Conservation (phyloP, 1,140 invertebrate genomes). For the Tribolium madens region DNA sequence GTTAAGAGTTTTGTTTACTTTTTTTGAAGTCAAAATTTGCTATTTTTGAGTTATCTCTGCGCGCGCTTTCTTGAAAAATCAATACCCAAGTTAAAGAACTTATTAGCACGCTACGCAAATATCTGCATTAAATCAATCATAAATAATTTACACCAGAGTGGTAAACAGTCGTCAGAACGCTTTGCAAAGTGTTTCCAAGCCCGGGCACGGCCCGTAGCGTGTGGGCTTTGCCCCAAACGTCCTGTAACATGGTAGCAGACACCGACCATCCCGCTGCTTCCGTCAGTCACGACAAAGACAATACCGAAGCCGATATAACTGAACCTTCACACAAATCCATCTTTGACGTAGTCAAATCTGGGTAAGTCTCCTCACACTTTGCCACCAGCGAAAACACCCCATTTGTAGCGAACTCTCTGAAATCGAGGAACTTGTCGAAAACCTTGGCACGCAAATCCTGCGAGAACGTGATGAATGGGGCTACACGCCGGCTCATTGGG, state of each 20-base stretch:
- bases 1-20: no score
- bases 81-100: conserved; percentile 5
- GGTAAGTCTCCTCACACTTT: conserved; percentile 65
- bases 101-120: conserved; percentile 17
- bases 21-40: no score
- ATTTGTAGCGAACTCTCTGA: conserved; percentile 77
- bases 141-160: conserved; percentile 32
- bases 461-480: conserved; percentile 88
- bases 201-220: conserved; percentile 87
- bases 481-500: conserved; percentile 93
- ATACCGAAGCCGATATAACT: conserved; percentile 66
- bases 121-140: conserved; percentile 39
- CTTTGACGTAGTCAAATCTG: conserved; percentile 75
- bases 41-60: not conserved
- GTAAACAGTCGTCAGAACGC: conserved; percentile 59
- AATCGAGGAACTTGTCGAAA: conserved; percentile 82
- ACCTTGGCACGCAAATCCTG: conserved; percentile 77
- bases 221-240: conserved; percentile 81
- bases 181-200: conserved; percentile 77
- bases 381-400: not conserved
- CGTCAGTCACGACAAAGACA: conserved; percentile 67
- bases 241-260: conserved; percentile 79
- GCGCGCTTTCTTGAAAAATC: conserved; percentile 14
- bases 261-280: conserved; percentile 68
- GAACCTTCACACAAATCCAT: conserved; percentile 71